Evolutionary conservation across 2,888 invertebrate species (phyloP).

Genomic region (Aporophyla lueneburgensis): DNA sequence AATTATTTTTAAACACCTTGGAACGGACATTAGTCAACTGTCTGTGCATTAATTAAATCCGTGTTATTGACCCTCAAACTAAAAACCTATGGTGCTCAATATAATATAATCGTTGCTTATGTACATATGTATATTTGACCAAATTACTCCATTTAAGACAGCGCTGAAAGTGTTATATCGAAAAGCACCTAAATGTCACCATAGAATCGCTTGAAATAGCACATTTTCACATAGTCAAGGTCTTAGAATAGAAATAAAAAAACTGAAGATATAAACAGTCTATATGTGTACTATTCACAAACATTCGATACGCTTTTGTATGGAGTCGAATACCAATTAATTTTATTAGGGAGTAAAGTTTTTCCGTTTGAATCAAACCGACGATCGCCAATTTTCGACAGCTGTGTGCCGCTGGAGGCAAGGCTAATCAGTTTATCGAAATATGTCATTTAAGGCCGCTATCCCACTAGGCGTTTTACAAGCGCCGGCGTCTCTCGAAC

Average conservation of each 20-base stretch:
- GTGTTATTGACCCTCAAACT: conserved; percentile 13
- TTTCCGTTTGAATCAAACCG: too few species aligned
- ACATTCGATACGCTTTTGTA: too few species aligned
- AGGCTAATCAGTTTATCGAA: too few species aligned
- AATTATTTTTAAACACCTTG: neutral
- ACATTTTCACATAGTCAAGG: neutral
- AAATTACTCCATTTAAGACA: neutral
- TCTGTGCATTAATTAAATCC: neutral
- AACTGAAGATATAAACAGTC: too few species aligned
- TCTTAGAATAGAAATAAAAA: neutral
- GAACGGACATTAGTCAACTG: neutral
- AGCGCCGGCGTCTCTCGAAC: too few species aligned
- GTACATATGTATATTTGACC: neutral
- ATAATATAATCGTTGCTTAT: neutral
- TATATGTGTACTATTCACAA: too few species aligned
- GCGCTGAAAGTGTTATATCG: neutral
- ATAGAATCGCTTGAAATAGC: conserved; percentile 23
- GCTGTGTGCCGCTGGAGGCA: too few species aligned
- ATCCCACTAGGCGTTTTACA: too few species aligned
- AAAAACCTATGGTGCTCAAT: conserved; percentile 38
- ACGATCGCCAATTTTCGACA: too few species aligned
- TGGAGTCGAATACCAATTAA: too few species aligned
- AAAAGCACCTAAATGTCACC: neutral
- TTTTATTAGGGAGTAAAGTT: too few species aligned
- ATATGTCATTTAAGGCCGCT: too few species aligned